A percentile compares a stretch with the other conserved stretches of the same genome.
Evolutionary conservation across 2,888 invertebrate species (phyloP).

Genomic region (Scaeva pyrastri): DNA sequence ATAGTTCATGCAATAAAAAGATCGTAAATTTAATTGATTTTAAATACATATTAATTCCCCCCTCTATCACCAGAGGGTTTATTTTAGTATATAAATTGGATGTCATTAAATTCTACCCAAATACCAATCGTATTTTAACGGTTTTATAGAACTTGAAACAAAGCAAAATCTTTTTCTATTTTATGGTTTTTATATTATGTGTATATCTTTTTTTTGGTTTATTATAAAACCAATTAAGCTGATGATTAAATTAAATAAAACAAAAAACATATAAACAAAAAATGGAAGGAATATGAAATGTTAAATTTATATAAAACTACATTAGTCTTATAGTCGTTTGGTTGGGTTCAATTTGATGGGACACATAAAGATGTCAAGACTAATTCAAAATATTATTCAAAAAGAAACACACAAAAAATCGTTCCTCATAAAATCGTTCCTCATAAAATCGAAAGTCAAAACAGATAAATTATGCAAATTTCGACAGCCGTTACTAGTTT

Average conservation of each 20-base stretch:
- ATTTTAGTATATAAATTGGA: not conserved
- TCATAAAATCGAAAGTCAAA: constrained; percentile 75
- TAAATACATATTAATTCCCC: constrained; percentile 56
- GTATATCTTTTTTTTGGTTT: constrained; percentile 44
- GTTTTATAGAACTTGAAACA: not conserved
- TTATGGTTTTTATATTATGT: constrained; percentile 41
- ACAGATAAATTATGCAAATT: constrained; percentile 75
- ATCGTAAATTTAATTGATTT: constrained; percentile 73
- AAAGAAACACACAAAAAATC: constrained; percentile 42
- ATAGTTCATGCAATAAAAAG: constrained; percentile 68
- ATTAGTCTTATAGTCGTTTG: constrained; percentile 32
- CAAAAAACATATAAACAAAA: constrained; percentile 36
- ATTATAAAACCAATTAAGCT: constrained; percentile 69
- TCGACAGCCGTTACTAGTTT: constrained; percentile 50
- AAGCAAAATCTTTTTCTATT: constrained; percentile 40
- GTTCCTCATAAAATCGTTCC: constrained; percentile 71
- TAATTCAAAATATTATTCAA: constrained; percentile 73
- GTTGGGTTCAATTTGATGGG: constrained; percentile 18
- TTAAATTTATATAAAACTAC: constrained; percentile 18
- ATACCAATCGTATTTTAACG: constrained; percentile 8
- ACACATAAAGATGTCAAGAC: constrained; percentile 64
- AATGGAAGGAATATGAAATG: constrained; percentile 27
- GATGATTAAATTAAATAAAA: constrained; percentile 69
- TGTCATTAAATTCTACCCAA: not conserved
- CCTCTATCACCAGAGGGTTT: constrained; percentile 35